Evolutionary conservation across 2,797 vertebrate genomes (phyloP), one percentile per base, ranked within the genome.

Genomic region (Zalophus californianus): DNA sequence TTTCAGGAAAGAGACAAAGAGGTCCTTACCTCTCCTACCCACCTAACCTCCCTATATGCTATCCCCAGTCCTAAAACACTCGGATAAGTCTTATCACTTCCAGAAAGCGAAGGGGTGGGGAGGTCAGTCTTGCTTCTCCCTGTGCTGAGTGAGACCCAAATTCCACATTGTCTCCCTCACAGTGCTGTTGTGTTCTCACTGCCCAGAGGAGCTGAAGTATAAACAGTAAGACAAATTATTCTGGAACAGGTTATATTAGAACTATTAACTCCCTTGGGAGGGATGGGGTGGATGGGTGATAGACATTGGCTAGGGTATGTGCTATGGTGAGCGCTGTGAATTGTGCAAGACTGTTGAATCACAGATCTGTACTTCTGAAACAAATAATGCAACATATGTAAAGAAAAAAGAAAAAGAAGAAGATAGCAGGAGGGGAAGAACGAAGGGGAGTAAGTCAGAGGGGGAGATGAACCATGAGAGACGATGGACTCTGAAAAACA

Each of bases 1-100:
- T 93, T 88, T 83, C 8, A 85, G 66, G 72, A 90, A 88, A 82
- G 10, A 94, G 48, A 56, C 56, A 84, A 80, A 18, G 29, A 72
- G 52, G 9, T 29, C 7, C 20, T 62, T 44, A 50, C 66, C 66
- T 78, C 50, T 86, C 29, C 29, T 82, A 18, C 9, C 23, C 1
- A 50, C 7, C 13, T 16, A 48, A 27, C 6, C 8, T n/a, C 25
- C 52, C 44, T 5, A 18, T 4, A 50, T 14, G 7, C 32, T 32
- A 77, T 38, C 14, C 44, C 54, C 32, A 70, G 12, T 21, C 62
- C 83, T 86, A 38, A 66, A 60, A 54, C 29, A 52, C 21, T 10
- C 73, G 25, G 23, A 52, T 83, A 64, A 89, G 66, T 50, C 14
- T 78, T 68, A 91, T 79, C 29, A 75, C 8, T 56, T 75, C 20